Evolutionary conservation across 2,113 vertebrate genomes (phyloP), one percentile per base, ranked within the genome.

Genomic region (Grallaria varia): DNA sequence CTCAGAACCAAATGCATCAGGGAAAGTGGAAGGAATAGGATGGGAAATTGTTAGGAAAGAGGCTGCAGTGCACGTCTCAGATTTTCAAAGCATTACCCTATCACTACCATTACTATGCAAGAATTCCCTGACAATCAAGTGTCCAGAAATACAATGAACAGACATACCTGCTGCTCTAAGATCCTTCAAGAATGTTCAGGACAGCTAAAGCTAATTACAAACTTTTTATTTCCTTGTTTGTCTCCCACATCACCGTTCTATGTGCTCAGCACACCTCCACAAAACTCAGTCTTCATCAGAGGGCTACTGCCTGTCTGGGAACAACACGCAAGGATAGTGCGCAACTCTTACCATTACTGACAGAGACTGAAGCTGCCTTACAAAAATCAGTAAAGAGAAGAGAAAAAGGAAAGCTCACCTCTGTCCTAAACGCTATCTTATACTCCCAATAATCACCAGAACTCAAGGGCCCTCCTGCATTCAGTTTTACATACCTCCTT

Each of bases 251-350:
- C 59, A 42, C 50, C 80, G 40, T 37, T 67, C 60, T 42, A 10
- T 0, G 0, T 35, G 45, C 66, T 88, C 52, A 66, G 42, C 50
- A 73, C 67, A 58, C 40, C 39, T 47, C 59, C 1, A 1, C 17
- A 15, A 27, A 58, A 80, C 59, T 69, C 53, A 15, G 63, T n/a
- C 31, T 23, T 40, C 40, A 47, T 20, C 83, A 58, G 63, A 83
- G 37, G 28, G 35, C 67, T 71, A 44, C 14, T n/a, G 50, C 67
- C 72, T 25, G n/a, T 15, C 59, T 27, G 44, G 44, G 39, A 74
- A 64, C 35, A 91, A 81, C 3, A 0, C 18, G 37, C 52, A 33
- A 50, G 63, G 62, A 42, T 1, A 0, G 35, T 2, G 22, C 13
- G 22, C 25, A 2, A 13, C 50, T 78, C 62, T 39, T 27, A 45